phyloP scores from a whole-genome alignment of 2,888 invertebrate species.

The Drosophila ustulata region DNA sequence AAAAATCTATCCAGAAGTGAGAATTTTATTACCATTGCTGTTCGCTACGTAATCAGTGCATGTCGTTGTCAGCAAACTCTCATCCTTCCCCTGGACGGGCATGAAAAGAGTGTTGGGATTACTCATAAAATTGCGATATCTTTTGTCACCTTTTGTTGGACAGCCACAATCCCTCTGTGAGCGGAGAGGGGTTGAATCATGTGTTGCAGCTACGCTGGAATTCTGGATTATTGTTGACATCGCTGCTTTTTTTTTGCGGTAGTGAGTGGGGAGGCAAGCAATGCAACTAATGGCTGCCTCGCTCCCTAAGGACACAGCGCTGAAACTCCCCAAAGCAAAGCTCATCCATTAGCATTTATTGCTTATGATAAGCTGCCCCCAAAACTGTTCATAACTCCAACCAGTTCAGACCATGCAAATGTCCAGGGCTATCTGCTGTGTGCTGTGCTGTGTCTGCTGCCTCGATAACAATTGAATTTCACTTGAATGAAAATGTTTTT shows the following conservation, averaged over 20 bases:
- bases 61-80: slow-evolving; percentile 57
- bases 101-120: slow-evolving; percentile 69
- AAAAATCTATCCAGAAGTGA: slow-evolving; percentile 74
- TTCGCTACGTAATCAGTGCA: slow-evolving; percentile 64
- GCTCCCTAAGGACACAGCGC: slow-evolving; percentile 33
- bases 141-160: slow-evolving; percentile 82
- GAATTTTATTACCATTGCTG: slow-evolving; percentile 71
- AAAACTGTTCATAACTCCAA: slow-evolving; percentile 20
- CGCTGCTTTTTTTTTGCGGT: slow-evolving; percentile 6
- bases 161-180: slow-evolving; percentile 23
- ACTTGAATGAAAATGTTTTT: slow-evolving; percentile 56
- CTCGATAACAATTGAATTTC: slow-evolving; percentile 56
- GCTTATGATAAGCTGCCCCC: slow-evolving; percentile 65
- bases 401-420: slow-evolving; percentile 41
- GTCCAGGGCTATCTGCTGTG: slow-evolving; percentile 28
- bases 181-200: slow-evolving; percentile 21
- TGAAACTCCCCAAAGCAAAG: slow-evolving; percentile 34
- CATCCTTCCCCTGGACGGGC: slow-evolving; percentile 22
- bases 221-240: slow-evolving; percentile 53
- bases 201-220: slow-evolving; percentile 18
- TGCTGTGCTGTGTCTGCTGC: slow-evolving; percentile 24
- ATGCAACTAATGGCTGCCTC: slow-evolving; percentile 51
- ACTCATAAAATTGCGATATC: slow-evolving; percentile 82
- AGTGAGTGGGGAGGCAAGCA: slow-evolving; percentile 10
- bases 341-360: slow-evolving; percentile 75